Conservation (phyloP, 1,140 invertebrate species). For the Eriosoma lanigerum region DNA sequence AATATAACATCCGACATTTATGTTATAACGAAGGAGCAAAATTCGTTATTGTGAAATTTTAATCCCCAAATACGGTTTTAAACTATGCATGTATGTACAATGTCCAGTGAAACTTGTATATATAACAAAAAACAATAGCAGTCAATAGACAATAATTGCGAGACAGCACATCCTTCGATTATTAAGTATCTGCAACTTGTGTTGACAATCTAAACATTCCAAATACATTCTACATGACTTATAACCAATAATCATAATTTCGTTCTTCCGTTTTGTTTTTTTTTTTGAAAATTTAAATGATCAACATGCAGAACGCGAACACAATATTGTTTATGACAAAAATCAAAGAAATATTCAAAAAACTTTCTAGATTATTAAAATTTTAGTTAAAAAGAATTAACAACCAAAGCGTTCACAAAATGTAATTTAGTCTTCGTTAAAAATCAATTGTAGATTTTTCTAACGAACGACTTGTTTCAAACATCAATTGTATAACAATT, state of each 20-base stretch:
- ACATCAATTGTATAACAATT: not conserved
- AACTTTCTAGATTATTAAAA: conserved; percentile 10
- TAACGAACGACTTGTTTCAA: conserved; percentile 13
- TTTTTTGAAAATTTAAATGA: no score
- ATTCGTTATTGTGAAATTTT: conserved; percentile 17
- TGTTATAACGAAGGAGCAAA: not conserved
- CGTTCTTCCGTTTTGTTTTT: no score
- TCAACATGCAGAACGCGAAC: not conserved
- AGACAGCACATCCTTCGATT: not conserved
- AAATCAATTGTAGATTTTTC: not conserved
- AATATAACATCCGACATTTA: not conserved
- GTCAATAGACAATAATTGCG: not conserved
- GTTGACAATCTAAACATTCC: not conserved
- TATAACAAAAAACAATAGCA: not conserved
- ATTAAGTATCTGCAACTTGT: not conserved
- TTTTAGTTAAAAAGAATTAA: not conserved
- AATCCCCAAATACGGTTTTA: not conserved
- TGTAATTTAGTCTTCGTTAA: conserved; percentile 11
- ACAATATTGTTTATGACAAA: not conserved
- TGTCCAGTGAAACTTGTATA: conserved; percentile 4
- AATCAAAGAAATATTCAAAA: not conserved
- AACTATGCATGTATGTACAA: not conserved
- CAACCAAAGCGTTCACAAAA: not conserved
- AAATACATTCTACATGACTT: not conserved
- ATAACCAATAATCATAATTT: not conserved